Base-by-base conservation (phyloP, 53 echinoderm and acorn worm genomes). In the Antedon mediterranea region DNA sequence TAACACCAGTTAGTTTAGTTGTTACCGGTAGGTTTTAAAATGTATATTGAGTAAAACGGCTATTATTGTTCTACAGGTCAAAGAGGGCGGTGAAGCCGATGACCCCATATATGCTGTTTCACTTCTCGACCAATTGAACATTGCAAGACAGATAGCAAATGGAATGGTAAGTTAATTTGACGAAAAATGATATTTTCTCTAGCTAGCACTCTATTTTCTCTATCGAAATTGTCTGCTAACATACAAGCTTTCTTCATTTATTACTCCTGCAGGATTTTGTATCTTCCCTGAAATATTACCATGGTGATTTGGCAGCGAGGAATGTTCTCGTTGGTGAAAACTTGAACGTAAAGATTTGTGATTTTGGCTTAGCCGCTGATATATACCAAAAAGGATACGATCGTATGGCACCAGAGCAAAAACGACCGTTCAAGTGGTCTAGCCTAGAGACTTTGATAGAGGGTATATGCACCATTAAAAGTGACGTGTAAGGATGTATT, bases 371-470 rank as follows among this genome's bases (percentile, higher is more conserved):
- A 33, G 73, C 80, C 3, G 80, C 72, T 28, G 80, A 80, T 33
- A 30, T 80, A 23, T 80, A 80, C 73, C 80, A 80, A 30, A 72
- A 72, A 11, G 80, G 80, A 5, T 82, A 82, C 76, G 76, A 75
- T 20, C 43, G 82, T 4, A 43, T 82, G 75, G 43, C 75, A 18
- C 70, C 82, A 31, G 41, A 23, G 11, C 43, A 75, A n/a, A 82
- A 76, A 30, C 31, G 75, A 31, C 82, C 82, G 0, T 82, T 71
- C 32, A 82, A 82, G 28, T 82, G 82, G 82, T 82, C 75, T 71
- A 75, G 82, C 30, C 71, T 76, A 3, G 82, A 82, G 30, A 75
- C 82, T 5, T 71, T 82, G 0, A 70, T 43, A 75, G 75, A 44
- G 32, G 75, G 76, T 29, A 75, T 71, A 32, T 82, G 82, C 31